phyloP scores from a whole-genome alignment of 2,888 invertebrate genomes.

The Dione juno region DNA sequence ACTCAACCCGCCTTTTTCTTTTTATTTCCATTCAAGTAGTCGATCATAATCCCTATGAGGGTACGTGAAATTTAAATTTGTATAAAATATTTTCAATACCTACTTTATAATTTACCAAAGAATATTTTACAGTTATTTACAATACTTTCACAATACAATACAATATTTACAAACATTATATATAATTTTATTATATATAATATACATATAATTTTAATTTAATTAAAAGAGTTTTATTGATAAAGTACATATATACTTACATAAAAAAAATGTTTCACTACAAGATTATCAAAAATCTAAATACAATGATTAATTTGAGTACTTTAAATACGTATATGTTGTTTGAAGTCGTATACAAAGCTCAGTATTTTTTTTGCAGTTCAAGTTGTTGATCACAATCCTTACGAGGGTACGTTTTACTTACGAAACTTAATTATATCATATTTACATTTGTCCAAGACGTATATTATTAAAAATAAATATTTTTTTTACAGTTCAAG shows the following conservation, averaged over 20 bases:
- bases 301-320: not conserved
- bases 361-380: not conserved
- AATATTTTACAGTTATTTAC: no score
- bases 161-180: no score
- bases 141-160: no score
- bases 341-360: not conserved
- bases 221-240: no score
- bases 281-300: not conserved
- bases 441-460: not conserved
- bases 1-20: not conserved
- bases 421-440: not conserved
- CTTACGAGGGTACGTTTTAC: not conserved
- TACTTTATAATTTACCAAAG: not conserved
- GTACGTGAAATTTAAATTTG: not conserved
- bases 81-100: not conserved
- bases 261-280: no score
- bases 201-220: no score
- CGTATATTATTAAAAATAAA: not conserved
- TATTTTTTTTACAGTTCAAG: conserved; percentile 45
- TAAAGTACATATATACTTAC: no score
- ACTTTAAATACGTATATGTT: no score
- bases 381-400: conserved; percentile 11
- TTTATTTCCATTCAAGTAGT: conserved; percentile 52
- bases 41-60: conserved; percentile 34
- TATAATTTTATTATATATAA: no score